A percentile compares a stretch with the other conserved stretches of the same genome.
Evolutionary conservation across 2,797 vertebrate species (phyloP).

Genomic region (Orientallactaga sibirica): DNA sequence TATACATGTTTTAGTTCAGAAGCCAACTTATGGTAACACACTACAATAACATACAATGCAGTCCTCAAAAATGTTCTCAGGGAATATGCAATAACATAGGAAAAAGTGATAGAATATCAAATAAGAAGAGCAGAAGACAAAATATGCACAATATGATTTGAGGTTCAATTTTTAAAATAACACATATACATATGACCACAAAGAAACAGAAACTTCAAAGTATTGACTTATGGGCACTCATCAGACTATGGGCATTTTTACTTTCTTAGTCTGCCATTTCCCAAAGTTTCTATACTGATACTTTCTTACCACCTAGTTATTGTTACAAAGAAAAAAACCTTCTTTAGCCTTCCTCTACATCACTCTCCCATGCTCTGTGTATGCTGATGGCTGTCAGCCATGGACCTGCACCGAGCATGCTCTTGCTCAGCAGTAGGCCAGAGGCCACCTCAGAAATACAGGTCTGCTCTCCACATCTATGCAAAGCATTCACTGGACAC

Average conservation of each 20-base stretch:
- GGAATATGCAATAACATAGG: constrained; percentile 35
- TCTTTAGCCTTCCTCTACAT: neutral
- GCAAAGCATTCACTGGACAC: neutral
- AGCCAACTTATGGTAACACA: neutral
- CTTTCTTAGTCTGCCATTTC: constrained; percentile 31
- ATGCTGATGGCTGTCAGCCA: neutral
- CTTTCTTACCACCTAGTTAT: neutral
- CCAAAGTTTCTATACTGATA: constrained; percentile 38
- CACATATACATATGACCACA: neutral
- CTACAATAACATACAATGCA: constrained; percentile 1
- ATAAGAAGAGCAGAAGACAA: neutral
- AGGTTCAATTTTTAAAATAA: constrained; percentile 59
- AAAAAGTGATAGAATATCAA: constrained; percentile 26
- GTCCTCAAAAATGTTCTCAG: constrained; percentile 43
- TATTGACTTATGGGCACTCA: neutral
- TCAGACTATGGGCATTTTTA: constrained; percentile 17
- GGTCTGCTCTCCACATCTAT: neutral
- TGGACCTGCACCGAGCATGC: accelerated
- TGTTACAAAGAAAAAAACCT: constrained; percentile 14
- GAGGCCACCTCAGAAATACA: neutral
- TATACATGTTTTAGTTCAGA: constrained; percentile 12
- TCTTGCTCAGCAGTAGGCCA: neutral
- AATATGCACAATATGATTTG: neutral
- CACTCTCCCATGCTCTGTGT: neutral
- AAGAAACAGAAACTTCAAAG: neutral